phyloP scores from a whole-genome alignment of 2,797 vertebrate species.

The Orestias chungarensis region DNA sequence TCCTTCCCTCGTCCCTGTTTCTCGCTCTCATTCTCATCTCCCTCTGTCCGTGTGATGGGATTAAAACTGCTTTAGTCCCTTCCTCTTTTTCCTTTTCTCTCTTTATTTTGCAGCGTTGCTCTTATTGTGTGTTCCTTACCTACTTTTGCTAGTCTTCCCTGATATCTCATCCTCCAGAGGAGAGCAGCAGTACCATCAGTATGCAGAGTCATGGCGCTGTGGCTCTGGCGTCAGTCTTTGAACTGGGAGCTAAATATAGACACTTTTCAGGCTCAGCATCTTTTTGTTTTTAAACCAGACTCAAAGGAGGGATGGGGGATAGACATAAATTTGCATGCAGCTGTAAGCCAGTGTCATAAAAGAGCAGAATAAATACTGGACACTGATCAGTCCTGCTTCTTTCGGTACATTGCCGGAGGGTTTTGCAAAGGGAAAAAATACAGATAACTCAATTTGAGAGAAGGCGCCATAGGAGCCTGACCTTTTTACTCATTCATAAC shows the following conservation, averaged over 20 bases:
- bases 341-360: slow-evolving; percentile 7
- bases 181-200: slow-evolving; percentile 60
- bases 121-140: slow-evolving; percentile 23
- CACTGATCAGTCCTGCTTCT: slow-evolving; percentile 1
- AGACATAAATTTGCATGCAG: slow-evolving; percentile 14
- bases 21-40: slow-evolving; percentile 8
- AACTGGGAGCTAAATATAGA: slow-evolving; percentile 75
- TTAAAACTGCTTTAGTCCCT: slow-evolving; percentile 37
- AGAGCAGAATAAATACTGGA: slow-evolving; percentile 20
- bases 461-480: slow-evolving; percentile 41
- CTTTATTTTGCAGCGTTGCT: slow-evolving; percentile 23
- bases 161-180: slow-evolving; percentile 42
- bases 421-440: slow-evolving; percentile 20
- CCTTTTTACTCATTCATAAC: slow-evolving; percentile 62
- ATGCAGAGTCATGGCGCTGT: slow-evolving; percentile 73
- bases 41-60: slow-evolving; percentile 26
- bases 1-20: slow-evolving; percentile 20
- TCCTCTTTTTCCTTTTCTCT: background rate
- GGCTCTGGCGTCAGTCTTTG: slow-evolving; percentile 70
- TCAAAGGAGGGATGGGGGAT: slow-evolving; percentile 36
- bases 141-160: background rate
- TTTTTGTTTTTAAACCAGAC: slow-evolving; percentile 36
- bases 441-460: slow-evolving; percentile 43
- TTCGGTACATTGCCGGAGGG: slow-evolving; percentile 17
- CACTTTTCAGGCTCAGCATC: slow-evolving; percentile 65